These are phyloP conservation scores for Eupleurogrammus muticus DNA, from an alignment of 2,797 vertebrate species.

Conservation along the genomic window DNA sequence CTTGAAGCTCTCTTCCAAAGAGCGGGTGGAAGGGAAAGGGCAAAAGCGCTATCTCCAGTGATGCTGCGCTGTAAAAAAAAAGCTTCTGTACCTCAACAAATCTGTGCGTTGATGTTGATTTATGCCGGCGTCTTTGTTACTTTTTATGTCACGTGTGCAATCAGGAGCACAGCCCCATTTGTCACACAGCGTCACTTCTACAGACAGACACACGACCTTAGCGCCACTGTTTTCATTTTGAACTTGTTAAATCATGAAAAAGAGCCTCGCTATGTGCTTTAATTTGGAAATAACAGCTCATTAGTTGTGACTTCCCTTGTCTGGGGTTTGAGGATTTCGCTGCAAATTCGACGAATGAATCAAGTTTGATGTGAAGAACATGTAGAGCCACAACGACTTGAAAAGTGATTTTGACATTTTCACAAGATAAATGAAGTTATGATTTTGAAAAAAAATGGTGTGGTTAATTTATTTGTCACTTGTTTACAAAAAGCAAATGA, in stretches of 20 bases:
- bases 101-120: not conserved
- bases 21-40: slow-evolving; percentile 26
- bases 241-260: not conserved
- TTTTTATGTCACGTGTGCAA: not conserved
- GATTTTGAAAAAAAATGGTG: slow-evolving; percentile 1
- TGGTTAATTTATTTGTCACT: slow-evolving; percentile 12
- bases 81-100: not conserved
- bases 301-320: not conserved
- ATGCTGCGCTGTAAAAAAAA: not conserved
- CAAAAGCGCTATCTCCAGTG: not conserved
- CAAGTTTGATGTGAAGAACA: not conserved
- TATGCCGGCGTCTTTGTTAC: not conserved
- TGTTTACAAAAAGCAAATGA: slow-evolving; percentile 3
- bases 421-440: not conserved
- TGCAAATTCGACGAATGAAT: not conserved
- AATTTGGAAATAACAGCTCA: slow-evolving; percentile 8
- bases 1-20: slow-evolving; percentile 41
- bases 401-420: not conserved
- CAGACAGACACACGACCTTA: not conserved
- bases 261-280: not conserved
- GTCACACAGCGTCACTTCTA: not conserved
- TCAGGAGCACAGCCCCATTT: not conserved
- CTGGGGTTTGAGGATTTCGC: not conserved
- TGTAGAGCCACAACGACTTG: not conserved
- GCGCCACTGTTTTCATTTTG: not conserved